A percentile compares a stretch with the other conserved stretches of the same genome.
Conservation (phyloP, 2,797 vertebrate genomes). For the Myotis daubentonii region DNA sequence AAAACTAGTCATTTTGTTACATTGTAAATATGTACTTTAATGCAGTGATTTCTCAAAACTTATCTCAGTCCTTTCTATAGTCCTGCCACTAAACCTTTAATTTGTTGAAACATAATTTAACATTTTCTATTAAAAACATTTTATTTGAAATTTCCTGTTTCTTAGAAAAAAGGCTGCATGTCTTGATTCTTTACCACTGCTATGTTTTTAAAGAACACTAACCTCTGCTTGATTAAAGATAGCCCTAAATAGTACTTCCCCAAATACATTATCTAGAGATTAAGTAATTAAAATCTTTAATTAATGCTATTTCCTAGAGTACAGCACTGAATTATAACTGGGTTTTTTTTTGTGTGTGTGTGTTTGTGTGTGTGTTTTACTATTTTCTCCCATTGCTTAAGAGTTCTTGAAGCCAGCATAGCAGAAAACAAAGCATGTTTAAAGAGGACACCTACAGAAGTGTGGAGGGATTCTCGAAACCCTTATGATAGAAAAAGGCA, state of each 20-base stretch:
- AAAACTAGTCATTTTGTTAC: background rate
- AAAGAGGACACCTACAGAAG: conserved; percentile 95
- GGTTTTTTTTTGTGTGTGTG: background rate
- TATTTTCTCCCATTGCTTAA: conserved; percentile 80
- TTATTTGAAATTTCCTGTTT: conserved; percentile 27
- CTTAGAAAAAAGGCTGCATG: background rate
- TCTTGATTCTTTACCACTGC: background rate
- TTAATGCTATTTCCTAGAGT: background rate
- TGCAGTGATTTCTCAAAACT: background rate
- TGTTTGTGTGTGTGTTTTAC: background rate
- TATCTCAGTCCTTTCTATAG: background rate
- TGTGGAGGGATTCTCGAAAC: conserved; percentile 98
- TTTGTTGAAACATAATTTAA: conserved; percentile 26
- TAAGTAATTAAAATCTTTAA: background rate
- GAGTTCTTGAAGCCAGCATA: conserved; percentile 99
- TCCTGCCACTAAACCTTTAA: background rate
- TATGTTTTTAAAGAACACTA: background rate
- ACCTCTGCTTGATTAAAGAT: background rate
- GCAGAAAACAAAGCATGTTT: conserved; percentile 98
- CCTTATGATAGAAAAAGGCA: conserved; percentile 96
- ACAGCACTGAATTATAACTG: background rate
- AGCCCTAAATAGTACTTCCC: background rate
- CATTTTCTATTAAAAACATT: background rate
- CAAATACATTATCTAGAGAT: background rate
- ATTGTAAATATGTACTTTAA: background rate